Evolutionary conservation across 2,888 invertebrate genomes (phyloP).

Genomic region (Sialis fuliginosa): DNA sequence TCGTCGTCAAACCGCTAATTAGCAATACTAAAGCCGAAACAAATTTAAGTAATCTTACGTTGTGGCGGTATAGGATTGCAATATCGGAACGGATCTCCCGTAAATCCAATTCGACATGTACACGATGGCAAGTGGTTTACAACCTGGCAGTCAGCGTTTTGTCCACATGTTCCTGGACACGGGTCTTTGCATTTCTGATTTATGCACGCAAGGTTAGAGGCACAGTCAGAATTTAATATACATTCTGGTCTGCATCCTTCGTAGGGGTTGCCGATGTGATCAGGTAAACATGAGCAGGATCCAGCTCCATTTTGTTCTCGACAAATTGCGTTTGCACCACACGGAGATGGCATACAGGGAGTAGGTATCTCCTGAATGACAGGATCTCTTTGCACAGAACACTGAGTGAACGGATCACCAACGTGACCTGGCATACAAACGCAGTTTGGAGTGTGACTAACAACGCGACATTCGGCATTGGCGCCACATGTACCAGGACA

Average conservation of each 20-base stretch:
- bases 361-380: constrained; percentile 31
- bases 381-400: constrained; percentile 23
- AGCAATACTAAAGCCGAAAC: no score
- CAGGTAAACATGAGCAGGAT: constrained; percentile 38
- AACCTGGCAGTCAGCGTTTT: constrained; percentile 55
- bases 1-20: no score
- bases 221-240: constrained; percentile 51
- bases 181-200: constrained; percentile 55
- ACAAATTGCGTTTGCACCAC: constrained; percentile 46
- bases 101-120: constrained; percentile 39
- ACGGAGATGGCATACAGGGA: constrained; percentile 41
- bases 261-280: constrained; percentile 38
- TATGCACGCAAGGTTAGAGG: constrained; percentile 49
- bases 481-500: constrained; percentile 50
- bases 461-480: constrained; percentile 53
- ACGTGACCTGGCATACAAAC: constrained; percentile 40
- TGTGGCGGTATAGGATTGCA: constrained; percentile 18
- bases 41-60: constrained; percentile 15
- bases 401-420: constrained; percentile 53
- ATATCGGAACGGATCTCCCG: constrained; percentile 35
- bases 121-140: constrained; percentile 61
- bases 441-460: constrained; percentile 52
- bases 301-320: constrained; percentile 34
- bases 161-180: constrained; percentile 55
- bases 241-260: constrained; percentile 60